Evolutionary conservation across 2,797 vertebrate species (phyloP), one percentile per base, ranked within the genome.

Genomic region (Gouania willdenowi): DNA sequence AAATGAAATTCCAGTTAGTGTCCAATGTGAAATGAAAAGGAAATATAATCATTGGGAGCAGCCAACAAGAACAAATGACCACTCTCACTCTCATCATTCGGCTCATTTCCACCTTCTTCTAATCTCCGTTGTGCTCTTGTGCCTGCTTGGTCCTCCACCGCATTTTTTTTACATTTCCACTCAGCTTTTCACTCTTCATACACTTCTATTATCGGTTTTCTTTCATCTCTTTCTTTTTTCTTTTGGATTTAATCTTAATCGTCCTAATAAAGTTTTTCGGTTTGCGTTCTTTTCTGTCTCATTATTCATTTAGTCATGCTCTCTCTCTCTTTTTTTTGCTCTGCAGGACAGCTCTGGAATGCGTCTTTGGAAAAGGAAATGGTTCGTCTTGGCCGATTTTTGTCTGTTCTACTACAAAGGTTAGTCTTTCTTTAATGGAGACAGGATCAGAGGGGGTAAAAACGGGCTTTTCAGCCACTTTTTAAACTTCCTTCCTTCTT

Each of bases 341-440:
- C 40, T 88, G 31, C 84, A 98, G 95, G 95, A 98, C 84, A 94
- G 95, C 72, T 92, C 94, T 48, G 95, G 93, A 47, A 96, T 98
- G 95, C 87, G 92, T 24, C 87, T 98, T 1, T 98, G 95, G 95
- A 98, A 97, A 77, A 90, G 94, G 53, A 89, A 95, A 51, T 98
- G 95, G 95, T 98, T 98, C 63, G 93, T 97, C 64, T 83, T 98
- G 34, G 88, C 95, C 7, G 95, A 98, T 77, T 94, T 87, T 84
- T 98, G 94, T 69, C 89, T 98, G 35, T 98, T 98, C 83, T 98
- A 98, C 74, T 98, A 98, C 74, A 98, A 98, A 95, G 93, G 93
- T 94, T 74, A 85, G 90, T 63, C 19, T 59, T 8, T 29, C 43
- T 15, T 18, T 20, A 4, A 20, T 10, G 11, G 38, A 7, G 1